Conservation (phyloP, 2,888 invertebrate species). For the Pandemis cinnamomeana region DNA sequence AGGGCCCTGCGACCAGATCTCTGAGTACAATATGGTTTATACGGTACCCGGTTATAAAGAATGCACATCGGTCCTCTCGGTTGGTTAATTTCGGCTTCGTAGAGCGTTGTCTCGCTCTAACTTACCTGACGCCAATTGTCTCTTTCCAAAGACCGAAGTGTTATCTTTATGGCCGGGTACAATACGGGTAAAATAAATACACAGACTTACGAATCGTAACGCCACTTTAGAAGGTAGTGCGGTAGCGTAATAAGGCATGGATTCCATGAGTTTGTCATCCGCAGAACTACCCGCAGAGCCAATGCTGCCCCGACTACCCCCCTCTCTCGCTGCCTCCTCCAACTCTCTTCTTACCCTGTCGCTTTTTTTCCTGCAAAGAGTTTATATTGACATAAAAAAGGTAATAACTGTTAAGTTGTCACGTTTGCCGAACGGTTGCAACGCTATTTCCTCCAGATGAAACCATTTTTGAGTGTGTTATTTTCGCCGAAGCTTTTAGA, state of each 20-base stretch:
- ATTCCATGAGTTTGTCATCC: constrained; percentile 74
- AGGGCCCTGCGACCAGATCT: too few relatives aligned
- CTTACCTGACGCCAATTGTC: too few relatives aligned
- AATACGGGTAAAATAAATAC: not conserved
- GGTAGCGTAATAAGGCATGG: constrained; percentile 75
- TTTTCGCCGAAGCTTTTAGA: constrained; percentile 19
- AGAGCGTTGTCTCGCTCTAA: too few relatives aligned
- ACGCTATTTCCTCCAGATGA: not conserved
- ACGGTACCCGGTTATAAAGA: too few relatives aligned
- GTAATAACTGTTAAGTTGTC: not conserved
- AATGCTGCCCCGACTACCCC: constrained; percentile 77
- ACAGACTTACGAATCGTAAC: constrained; percentile 90
- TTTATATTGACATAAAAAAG: constrained; percentile 3
- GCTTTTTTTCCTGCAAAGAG: constrained; percentile 90
- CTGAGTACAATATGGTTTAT: too few relatives aligned
- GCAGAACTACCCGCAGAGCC: constrained; percentile 68
- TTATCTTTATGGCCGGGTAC: too few relatives aligned
- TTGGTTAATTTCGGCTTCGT: too few relatives aligned
- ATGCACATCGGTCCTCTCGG: too few relatives aligned
- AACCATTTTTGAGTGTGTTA: constrained; percentile 16
- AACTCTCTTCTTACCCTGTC: constrained; percentile 95
- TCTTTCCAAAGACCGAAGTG: too few relatives aligned
- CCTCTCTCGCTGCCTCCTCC: constrained; percentile 94
- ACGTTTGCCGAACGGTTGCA: not conserved
- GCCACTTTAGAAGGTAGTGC: constrained; percentile 88